Base-by-base conservation (phyloP, 1,140 invertebrate species). In the Rhopalosiphum maidis region DNA sequence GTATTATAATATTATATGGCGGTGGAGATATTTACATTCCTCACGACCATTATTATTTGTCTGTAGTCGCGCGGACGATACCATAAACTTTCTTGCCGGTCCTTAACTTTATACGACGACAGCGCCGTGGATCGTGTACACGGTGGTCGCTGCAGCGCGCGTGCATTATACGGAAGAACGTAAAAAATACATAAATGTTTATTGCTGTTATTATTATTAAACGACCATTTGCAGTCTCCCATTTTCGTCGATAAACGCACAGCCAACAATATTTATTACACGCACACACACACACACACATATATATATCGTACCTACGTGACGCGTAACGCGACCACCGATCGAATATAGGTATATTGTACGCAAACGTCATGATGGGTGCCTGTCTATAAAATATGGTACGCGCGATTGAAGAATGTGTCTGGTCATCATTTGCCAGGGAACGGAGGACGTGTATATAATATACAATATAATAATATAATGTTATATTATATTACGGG, bases 181-280 rank as follows among this genome's bases (percentile, higher is more conserved):
- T 77, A 77, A 88, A 48, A 88, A 48, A 51, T 21, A 88, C 22
- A 51, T 46, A 86, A 86, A 86, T 6, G 37, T 85, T 85, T 85
- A 85, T 85, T 85, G 23, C 37, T 85, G 37, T 43, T 22, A 23
- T 22, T 37, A 37, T 83, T 37, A 37, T 37, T 83, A 23, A 35
- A 83, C 77, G 77, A 83, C 22, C 35, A 35, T 83, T 83, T 37
- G 35, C n/a, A 15, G 60, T 15, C 30, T n/a, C 30, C 35, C 77
- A n/a, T 37, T 83, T 83, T 37, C 35, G 77, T 22, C 35, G 21
- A 83, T 37, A 83, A 83, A 37, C 2, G 35, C 6, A 82, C 7
- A 37, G n/a, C 77, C 35, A 9, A 22, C 22, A 21, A 23, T 83
- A 37, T 83, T 83, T 37, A 83, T 83, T 77, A 77, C n/a, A n/a